A percentile compares a stretch with the other conserved stretches of the same genome.
These are phyloP conservation scores for Zaprionus lachaisei DNA, from an alignment of 1,140 invertebrate species.

Conservation along the genomic window DNA sequence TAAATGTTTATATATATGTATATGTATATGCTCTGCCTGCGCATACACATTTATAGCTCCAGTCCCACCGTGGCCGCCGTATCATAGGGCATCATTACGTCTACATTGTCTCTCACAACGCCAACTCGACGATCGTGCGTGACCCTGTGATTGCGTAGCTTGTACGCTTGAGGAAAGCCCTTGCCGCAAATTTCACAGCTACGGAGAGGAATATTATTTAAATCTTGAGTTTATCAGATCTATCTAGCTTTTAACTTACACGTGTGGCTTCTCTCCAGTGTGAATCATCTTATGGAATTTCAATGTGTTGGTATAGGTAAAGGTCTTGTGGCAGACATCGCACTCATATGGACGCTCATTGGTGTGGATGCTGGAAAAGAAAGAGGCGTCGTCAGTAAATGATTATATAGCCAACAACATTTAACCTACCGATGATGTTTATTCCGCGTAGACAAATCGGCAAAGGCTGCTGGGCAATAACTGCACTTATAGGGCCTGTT, in stretches of 20 bases:
- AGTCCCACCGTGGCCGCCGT: constrained; percentile 53
- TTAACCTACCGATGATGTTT: constrained; percentile 85
- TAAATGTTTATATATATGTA: constrained; percentile 40
- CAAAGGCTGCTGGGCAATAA: constrained; percentile 89
- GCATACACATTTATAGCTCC: constrained; percentile 52
- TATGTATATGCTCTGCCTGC: constrained; percentile 19
- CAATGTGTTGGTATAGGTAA: constrained; percentile 85
- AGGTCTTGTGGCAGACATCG: constrained; percentile 87
- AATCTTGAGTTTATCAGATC: neutral
- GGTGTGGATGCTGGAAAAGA: constrained; percentile 85
- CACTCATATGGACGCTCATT: constrained; percentile 87
- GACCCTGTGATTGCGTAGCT: constrained; percentile 73
- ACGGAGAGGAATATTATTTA: neutral
- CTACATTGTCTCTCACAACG: constrained; percentile 28
- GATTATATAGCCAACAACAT: neutral
- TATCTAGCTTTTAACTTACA: constrained; percentile 60
- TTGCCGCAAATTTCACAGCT: constrained; percentile 82
- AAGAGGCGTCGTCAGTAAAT: neutral
- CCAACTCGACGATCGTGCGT: constrained; percentile 61
- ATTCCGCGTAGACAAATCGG: constrained; percentile 86
- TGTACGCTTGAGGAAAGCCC: constrained; percentile 76
- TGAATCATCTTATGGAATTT: constrained; percentile 84
- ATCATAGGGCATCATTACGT: constrained; percentile 50
- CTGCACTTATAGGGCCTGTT: constrained; percentile 89
- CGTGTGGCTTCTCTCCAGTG: constrained; percentile 79